These are phyloP conservation scores for Montipora foliosa DNA, from an alignment of 64 coral and sea anemone genomes.

Conservation along the genomic window DNA sequence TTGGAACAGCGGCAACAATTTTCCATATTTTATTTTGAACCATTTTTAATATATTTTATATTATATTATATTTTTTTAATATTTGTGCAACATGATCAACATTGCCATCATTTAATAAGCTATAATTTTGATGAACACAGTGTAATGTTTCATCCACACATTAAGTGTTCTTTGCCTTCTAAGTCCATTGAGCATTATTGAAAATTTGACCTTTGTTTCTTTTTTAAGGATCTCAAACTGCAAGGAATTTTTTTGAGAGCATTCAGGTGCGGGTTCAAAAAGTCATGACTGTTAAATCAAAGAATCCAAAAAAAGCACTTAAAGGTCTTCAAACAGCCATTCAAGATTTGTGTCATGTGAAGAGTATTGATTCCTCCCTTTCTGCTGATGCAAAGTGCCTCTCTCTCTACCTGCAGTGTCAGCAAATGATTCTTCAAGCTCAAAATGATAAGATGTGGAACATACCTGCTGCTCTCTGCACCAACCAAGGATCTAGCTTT, in stretches of 20 bases:
- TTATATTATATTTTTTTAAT: too few species aligned
- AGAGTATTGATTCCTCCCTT: constrained; percentile 67
- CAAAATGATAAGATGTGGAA: constrained; percentile 89
- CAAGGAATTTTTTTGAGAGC: constrained; percentile 66
- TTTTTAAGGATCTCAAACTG: constrained; percentile 59
- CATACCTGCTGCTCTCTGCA: constrained; percentile 77
- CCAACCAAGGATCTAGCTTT: constrained; percentile 69
- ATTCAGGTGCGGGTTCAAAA: constrained; percentile 58
- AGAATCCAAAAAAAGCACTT: constrained; percentile 56
- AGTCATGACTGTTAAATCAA: neutral
- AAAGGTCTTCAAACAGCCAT: constrained; percentile 61
- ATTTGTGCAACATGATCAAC: too few species aligned
- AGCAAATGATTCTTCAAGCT: constrained; percentile 73
- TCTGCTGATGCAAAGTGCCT: constrained; percentile 75
- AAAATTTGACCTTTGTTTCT: neutral
- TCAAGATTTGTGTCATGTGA: constrained; percentile 77
- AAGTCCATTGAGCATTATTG: neutral
- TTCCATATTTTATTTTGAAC: too few species aligned
- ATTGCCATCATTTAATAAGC: too few species aligned
- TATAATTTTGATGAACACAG: too few species aligned
- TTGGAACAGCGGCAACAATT: too few species aligned
- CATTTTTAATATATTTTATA: too few species aligned
- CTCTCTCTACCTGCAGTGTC: constrained; percentile 81
- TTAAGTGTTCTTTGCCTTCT: too few species aligned
- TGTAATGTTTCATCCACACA: neutral